Evolutionary conservation across 1,140 invertebrate genomes (phyloP).

Genomic region (Camponotus floridanus): DNA sequence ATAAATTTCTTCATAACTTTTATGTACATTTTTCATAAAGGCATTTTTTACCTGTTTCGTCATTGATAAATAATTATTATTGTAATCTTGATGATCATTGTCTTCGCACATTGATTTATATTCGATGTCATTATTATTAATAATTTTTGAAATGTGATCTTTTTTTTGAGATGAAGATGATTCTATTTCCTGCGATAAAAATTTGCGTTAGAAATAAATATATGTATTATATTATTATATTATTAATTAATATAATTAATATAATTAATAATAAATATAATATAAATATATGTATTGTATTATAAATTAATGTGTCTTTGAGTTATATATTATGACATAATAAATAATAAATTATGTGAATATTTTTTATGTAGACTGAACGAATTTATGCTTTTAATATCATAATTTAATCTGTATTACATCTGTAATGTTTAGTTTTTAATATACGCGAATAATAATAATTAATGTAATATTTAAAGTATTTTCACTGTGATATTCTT

Average conservation of each 20-base stretch:
- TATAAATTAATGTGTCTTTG: neutral
- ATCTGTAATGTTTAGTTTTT: neutral
- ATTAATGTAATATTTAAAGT: neutral
- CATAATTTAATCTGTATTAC: neutral
- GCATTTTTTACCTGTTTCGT: neutral
- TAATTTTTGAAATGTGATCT: neutral
- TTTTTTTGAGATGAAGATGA: neutral
- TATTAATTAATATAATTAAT: too few relatives aligned
- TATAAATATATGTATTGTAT: neutral
- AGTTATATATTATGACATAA: neutral
- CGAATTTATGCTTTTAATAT: neutral
- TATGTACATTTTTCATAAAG: neutral
- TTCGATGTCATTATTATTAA: neutral
- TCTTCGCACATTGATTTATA: neutral
- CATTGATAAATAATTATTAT: neutral
- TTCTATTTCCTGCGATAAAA: neutral
- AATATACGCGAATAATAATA: neutral
- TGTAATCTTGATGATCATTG: conserved; percentile 2
- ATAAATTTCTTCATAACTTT: neutral
- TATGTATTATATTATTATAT: neutral
- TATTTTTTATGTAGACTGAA: neutral
- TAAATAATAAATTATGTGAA: neutral
- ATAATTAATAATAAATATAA: too few relatives aligned
- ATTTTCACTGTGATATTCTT: neutral
- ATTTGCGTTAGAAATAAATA: neutral